Evolutionary conservation across 2,888 invertebrate genomes (phyloP), one percentile per base, ranked within the genome.

Genomic region (Sphecodes monilicornis): DNA sequence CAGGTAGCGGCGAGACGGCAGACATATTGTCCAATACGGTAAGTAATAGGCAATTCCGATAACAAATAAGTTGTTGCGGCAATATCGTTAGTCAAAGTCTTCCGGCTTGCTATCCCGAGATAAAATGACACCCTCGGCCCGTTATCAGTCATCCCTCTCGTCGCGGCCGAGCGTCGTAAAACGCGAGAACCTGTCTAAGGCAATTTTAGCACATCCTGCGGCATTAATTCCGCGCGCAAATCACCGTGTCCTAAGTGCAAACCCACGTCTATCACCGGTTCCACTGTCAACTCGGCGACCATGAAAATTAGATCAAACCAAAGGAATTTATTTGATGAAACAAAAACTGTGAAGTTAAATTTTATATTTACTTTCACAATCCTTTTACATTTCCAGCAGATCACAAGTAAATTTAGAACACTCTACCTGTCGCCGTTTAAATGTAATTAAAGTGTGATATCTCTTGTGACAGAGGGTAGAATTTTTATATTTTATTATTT

Each of bases 11-110:
- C 78, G 86, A 84, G 80, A 72, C 78, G 86, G 79, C 68, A 74
- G 86, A 89, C 82, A 82, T 86, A 89, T 89, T 66, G 86, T 78
- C 70, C 86, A 84, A 89, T 86, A 80, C 75, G 26, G 82, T 78
- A 89, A 82, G 80, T 88, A 88, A 89, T 82, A 86, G 89, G 83
- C 88, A 87, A 88, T 89, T 88, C 87, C 89, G 86, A 86, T 86
- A 86, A 86, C 88, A 89, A 89, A 89, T 88, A 89, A 86, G 88
- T 88, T 76, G 83, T 81, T 84, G 80, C 84, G 69, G 78, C 82
- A 76, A 83, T 84, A 79, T 88, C 88, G 88, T 89, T 89, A 88
- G 86, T 89, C 89, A 84, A 80, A 75, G 86, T 82, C 82, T 79
- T 70, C 64, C 73, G 80, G 46, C 79, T 78, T 54, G 79, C 78